Conservation (phyloP, 2,113 vertebrate genomes). For the Thunnus thynnus region DNA sequence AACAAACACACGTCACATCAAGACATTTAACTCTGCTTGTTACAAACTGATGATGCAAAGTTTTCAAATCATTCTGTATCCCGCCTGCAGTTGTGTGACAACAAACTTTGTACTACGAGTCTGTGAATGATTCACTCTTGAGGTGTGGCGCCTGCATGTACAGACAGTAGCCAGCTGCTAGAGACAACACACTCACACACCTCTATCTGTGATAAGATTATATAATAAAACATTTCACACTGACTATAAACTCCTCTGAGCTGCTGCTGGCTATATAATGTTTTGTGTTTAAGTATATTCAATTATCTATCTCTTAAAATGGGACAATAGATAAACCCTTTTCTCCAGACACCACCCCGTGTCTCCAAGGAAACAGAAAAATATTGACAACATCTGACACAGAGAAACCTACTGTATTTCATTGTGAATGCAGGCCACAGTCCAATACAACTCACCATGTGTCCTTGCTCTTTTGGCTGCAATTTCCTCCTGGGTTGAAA, state of each 20-base stretch:
- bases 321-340: conserved; percentile 18
- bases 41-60: conserved; percentile 1
- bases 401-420: conserved; percentile 7
- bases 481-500: conserved; percentile 78
- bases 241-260: background rate
- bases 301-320: conserved; percentile 31
- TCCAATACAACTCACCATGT: conserved; percentile 72
- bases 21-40: background rate
- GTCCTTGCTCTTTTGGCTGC: conserved; percentile 78
- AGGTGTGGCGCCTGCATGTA: conserved; percentile 60
- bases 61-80: conserved; percentile 1
- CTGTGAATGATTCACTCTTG: conserved; percentile 64
- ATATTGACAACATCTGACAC: conserved; percentile 44
- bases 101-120: conserved; percentile 32
- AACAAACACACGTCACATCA: conserved; percentile 18
- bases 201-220: conserved; percentile 16
- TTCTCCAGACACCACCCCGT: conserved; percentile 8
- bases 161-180: background rate
- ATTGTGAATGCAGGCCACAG: conserved; percentile 5
- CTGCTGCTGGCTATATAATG: background rate
- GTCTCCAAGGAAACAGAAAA: conserved; percentile 61
- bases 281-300: background rate
- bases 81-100: background rate
- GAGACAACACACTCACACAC: conserved; percentile 5
- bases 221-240: conserved; percentile 10